phyloP scores from a whole-genome alignment of 2,797 vertebrate species.

The Anguilla obscura region DNA sequence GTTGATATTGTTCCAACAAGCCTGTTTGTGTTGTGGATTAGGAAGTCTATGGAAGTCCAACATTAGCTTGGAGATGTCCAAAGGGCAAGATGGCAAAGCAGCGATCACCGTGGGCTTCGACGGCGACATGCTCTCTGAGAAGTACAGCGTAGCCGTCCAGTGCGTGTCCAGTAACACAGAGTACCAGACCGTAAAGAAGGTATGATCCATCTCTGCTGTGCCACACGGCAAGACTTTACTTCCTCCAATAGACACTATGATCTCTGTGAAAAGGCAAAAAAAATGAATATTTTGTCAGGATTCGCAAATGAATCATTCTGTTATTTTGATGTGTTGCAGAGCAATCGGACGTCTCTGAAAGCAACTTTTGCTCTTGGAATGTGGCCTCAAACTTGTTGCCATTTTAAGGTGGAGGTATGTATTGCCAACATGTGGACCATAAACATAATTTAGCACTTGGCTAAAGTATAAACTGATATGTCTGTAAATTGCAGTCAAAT shows the following conservation, averaged over 20 bases:
- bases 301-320: neutral
- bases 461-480: neutral
- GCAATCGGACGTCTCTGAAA: slow-evolving; percentile 1
- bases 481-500: neutral
- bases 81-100: neutral
- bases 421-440: neutral
- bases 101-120: slow-evolving; percentile 14
- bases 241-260: too few relatives aligned
- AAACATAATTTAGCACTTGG: neutral
- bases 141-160: slow-evolving; percentile 8
- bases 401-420: slow-evolving; percentile 22
- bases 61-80: slow-evolving; percentile 24
- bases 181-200: neutral
- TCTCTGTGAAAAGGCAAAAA: neutral
- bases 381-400: slow-evolving; percentile 31
- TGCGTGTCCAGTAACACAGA: neutral
- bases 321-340: neutral
- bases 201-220: neutral
- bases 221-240: neutral
- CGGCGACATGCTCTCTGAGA: neutral
- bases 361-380: slow-evolving; percentile 25
- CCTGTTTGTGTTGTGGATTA: neutral
- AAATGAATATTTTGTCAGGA: neutral
- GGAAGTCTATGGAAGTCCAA: slow-evolving; percentile 27
- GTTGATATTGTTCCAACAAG: neutral